Conservation (phyloP, 2,797 vertebrate genomes). For the Chaetodon trifasciatus region DNA sequence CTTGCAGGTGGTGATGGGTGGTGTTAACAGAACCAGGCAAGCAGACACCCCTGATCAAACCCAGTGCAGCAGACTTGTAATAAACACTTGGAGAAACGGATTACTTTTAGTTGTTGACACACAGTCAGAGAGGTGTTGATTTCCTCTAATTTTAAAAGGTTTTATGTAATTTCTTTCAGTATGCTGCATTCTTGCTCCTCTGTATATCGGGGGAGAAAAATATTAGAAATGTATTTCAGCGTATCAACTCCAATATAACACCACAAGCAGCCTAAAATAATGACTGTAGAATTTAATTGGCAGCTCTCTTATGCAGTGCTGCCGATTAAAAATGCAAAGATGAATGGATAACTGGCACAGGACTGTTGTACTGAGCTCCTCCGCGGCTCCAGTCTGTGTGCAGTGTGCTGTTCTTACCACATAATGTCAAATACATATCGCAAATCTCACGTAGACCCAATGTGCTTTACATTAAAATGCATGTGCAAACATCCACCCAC, state of each 20-base stretch:
- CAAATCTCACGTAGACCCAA: background rate
- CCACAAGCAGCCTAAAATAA: background rate
- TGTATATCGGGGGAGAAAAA: background rate
- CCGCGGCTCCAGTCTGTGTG: background rate
- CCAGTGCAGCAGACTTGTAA: background rate
- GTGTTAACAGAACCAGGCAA: background rate
- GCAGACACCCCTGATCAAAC: background rate
- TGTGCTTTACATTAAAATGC: slow-evolving; percentile 6
- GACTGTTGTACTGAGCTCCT: background rate
- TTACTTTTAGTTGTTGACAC: background rate
- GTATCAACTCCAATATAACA: background rate
- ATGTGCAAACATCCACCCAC: slow-evolving; percentile 6
- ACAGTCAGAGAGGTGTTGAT: background rate
- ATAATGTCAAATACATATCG: background rate
- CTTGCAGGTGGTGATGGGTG: background rate
- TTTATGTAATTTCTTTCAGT: background rate
- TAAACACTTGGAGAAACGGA: background rate
- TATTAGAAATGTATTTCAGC: too few species aligned
- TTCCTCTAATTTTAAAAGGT: background rate
- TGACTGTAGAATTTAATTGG: background rate
- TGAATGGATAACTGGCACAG: background rate
- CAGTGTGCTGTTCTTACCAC: background rate
- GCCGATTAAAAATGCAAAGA: background rate
- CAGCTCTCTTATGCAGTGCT: background rate
- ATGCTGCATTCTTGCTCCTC: background rate